Evolutionary conservation across 2,888 invertebrate genomes (phyloP).

Genomic region (Ellobium chinense): DNA sequence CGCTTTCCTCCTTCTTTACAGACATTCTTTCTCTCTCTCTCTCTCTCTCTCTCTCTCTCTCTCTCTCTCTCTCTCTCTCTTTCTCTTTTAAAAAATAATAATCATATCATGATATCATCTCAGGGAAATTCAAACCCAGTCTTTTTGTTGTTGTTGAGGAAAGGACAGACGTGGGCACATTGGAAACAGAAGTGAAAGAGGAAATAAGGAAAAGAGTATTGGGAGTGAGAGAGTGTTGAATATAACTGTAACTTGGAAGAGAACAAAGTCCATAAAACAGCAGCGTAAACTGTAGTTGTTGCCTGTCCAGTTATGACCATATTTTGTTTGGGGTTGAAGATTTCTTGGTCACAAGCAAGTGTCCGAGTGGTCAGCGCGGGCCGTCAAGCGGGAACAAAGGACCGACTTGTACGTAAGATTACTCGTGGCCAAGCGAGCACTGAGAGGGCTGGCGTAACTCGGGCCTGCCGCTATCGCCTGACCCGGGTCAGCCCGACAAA

Average conservation of each 20-base stretch:
- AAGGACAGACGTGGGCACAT: background rate
- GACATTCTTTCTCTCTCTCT: no score
- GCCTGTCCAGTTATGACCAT: no score
- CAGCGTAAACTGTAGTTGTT: no score
- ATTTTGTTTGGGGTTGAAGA: no score
- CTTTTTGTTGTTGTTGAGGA: no score
- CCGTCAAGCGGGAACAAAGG: constrained; percentile 15
- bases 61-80: no score
- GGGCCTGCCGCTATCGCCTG: background rate
- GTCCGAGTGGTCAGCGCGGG: background rate
- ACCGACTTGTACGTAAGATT: background rate
- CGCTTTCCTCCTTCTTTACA: no score
- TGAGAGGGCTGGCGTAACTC: background rate
- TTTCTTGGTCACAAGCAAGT: background rate
- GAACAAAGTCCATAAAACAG: no score
- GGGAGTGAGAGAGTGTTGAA: background rate
- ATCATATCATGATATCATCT: no score
- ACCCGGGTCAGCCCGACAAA: constrained; percentile 7
- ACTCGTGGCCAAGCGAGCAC: background rate
- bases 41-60: no score
- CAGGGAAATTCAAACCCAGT: no score
- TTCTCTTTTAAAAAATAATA: no score
- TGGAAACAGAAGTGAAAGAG: background rate
- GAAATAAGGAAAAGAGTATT: constrained; percentile 20
- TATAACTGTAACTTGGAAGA: constrained; percentile 31